Evolutionary conservation across 2,113 vertebrate genomes (phyloP), one percentile per base, ranked within the genome.

Genomic region (Istiophorus platypterus): DNA sequence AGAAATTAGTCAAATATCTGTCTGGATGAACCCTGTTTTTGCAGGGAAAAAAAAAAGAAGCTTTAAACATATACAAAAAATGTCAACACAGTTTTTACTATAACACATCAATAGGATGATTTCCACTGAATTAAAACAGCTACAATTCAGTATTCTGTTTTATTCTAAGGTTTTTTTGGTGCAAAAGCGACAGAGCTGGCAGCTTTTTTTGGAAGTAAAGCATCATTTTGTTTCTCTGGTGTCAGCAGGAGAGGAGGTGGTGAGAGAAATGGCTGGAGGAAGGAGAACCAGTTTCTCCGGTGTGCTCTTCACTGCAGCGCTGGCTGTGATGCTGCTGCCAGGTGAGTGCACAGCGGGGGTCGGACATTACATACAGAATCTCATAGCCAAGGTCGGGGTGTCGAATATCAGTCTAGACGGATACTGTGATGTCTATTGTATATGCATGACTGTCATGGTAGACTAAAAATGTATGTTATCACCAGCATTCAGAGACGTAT

Each of bases 281-380:
- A 86, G 87, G 71, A 70, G 78, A 82, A 76, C 20, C 52, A 41
- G 83, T 26, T 83, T 93, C 85, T 90, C 79, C 12, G 70, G 74
- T 17, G 78, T 93, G 61, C 73, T 92, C 22, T 7, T 87, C 8
- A 34, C 86, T 31, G 24, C 88, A 18, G 66, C 93, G 81, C 84
- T 96, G 73, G 90, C 88, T 49, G 84, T 86, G 57, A 78, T 89
- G 52, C 80, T 95, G 70, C 82, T 95, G 81, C 89, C 95, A 49
- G 95, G 95, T 96, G 85, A 95, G 93, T 91, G 68, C 26, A 49
- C 17, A 24, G 5, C 3, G 41, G 37, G 20, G 39, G n/a, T 39
- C 47, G 7, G 5, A 27, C 18, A 27, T 29, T 7, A 27, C 39
- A 45, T 17, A 27, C 14, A 24, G 26, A 3, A n/a, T 14, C 42